Evolutionary conservation across 2,113 vertebrate genomes (phyloP).

Genomic region (Lamprotornis superbus): DNA sequence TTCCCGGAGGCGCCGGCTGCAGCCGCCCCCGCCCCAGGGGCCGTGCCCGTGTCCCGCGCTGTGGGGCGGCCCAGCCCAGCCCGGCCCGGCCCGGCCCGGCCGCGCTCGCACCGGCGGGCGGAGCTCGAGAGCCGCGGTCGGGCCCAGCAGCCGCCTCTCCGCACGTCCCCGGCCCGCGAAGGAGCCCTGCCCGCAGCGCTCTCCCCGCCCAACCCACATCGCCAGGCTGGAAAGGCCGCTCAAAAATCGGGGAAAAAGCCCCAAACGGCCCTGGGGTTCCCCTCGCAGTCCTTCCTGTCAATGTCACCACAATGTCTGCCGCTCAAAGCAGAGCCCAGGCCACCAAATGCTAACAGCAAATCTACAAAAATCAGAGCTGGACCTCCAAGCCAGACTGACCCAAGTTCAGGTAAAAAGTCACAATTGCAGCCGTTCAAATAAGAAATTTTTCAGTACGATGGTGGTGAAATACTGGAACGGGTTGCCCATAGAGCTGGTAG

Average conservation of each 20-base stretch:
- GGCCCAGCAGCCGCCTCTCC: not conserved
- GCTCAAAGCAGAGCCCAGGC: not conserved
- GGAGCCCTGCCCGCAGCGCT: not conserved
- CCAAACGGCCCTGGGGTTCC: too few relatives aligned
- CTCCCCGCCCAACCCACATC: too few relatives aligned
- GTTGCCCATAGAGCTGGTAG: not conserved
- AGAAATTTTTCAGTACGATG: not conserved
- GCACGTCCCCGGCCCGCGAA: accelerated
- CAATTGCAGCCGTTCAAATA: not conserved
- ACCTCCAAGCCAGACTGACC: not conserved
- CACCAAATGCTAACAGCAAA: not conserved
- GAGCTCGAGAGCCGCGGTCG: not conserved
- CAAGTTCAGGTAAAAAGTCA: not conserved
- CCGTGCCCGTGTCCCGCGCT: too few relatives aligned
- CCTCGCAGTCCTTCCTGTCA: not conserved
- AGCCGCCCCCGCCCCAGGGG: not conserved
- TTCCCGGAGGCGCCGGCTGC: not conserved
- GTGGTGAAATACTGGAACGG: not conserved
- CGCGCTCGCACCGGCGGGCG: not conserved
- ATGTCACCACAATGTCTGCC: not conserved
- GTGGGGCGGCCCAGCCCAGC: not conserved
- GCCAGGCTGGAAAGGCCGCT: not conserved
- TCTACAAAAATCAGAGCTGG: not conserved
- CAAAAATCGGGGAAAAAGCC: accelerated
- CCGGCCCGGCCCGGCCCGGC: not conserved